Base-by-base conservation (phyloP, 2,888 invertebrate genomes). In the Hemaris fuciformis region DNA sequence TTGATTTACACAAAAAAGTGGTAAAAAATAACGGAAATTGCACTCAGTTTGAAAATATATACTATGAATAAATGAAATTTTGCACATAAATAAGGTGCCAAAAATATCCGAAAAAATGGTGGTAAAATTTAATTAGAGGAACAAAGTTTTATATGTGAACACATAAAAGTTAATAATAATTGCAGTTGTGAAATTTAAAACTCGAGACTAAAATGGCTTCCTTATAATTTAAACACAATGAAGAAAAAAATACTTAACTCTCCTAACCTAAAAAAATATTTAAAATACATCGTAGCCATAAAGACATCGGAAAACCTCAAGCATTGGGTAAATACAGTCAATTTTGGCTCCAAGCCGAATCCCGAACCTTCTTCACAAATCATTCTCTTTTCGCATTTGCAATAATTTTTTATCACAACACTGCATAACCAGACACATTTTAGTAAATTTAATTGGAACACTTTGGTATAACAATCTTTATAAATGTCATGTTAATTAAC, bases 141-240 rank as follows among this genome's bases (percentile, higher is more conserved):
- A 25, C 25, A 3, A 27, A n/a, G 7, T 6, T 15, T 48, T 48
- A 15, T 7, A 27, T 27, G 10, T 27, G 27, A 53, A 10, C 53
- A 31, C n/a, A 53, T 31, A 10, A 53, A n/a, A 53, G 2, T 15
- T 38, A n/a, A 38, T 38, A 20, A 57, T 22, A 38, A 8, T 59
- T 8, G 8, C 13, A 10, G 1, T 13, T 38, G 13, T 15, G 31
- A 31, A 59, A 43, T 13, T 43, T 22, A n/a, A 45, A 59, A 45
- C n/a, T 45, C 38, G 18, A 22, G 62, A 65, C 27, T 57, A 62
- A 58, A 58, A 69, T 67, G 64, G 64, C 64, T 66, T 66, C 27
- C 58, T 62, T 66, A 64, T 25, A 31, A 64, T 58, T 59, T 53
- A 64, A 31, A 45, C 38, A 63, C 53, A 57, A 57, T 41, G 7